These are phyloP conservation scores for Coenobita brevimanus DNA, from an alignment of 1,140 invertebrate species.

Conservation along the genomic window DNA sequence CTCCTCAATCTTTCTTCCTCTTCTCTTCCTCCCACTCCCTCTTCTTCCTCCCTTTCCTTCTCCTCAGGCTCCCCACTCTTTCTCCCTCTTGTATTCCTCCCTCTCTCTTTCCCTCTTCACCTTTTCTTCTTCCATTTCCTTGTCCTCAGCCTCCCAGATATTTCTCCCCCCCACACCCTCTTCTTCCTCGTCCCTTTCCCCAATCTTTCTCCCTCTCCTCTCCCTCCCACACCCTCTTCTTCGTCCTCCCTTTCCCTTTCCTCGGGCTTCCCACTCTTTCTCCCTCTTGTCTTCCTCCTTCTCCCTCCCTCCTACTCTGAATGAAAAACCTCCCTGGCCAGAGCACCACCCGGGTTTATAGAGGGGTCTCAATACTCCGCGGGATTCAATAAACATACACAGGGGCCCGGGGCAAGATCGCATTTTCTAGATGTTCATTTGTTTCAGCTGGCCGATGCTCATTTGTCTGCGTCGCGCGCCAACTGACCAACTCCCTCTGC, in stretches of 20 bases:
- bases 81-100: background rate
- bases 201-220: no score
- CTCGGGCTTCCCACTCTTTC: no score
- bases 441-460: constrained; percentile 63
- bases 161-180: no score
- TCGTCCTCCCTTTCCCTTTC: no score
- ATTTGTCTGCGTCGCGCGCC: constrained; percentile 64
- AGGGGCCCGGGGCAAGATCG: constrained; percentile 58
- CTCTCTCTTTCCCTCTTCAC: background rate
- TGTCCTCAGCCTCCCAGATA: background rate
- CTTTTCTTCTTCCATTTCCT: no score
- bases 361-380: constrained; percentile 48
- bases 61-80: background rate
- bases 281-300: no score
- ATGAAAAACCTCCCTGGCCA: constrained; percentile 16
- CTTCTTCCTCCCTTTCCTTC: background rate
- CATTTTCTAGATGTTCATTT: constrained; percentile 65
- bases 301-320: no score
- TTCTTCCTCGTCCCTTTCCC: no score
- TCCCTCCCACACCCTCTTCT: no score
- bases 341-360: constrained; percentile 10
- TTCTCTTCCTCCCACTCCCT: background rate
- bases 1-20: background rate
- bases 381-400: constrained; percentile 65
- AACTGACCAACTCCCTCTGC: constrained; percentile 61